These are phyloP conservation scores for Nemotelus pantherinus DNA, from an alignment of 2,888 invertebrate species.

Conservation along the genomic window DNA sequence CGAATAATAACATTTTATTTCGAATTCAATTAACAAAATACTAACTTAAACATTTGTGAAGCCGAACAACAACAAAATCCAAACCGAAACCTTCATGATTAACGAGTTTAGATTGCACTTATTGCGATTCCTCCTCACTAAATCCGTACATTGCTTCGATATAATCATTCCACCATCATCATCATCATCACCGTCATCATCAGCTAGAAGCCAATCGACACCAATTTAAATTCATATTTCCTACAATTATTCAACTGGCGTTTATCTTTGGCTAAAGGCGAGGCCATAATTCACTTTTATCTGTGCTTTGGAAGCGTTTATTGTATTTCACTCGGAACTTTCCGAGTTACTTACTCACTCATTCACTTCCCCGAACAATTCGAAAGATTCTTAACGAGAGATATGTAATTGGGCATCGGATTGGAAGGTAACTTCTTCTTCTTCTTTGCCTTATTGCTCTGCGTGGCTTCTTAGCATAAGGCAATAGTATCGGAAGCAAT, in stretches of 20 bases:
- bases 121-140: no score
- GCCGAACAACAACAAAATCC: no score
- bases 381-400: conserved; percentile 11
- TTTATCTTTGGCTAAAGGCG: conserved; percentile 3
- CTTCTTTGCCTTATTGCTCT: background rate
- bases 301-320: background rate
- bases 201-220: background rate
- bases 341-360: background rate
- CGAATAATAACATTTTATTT: no score
- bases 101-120: no score
- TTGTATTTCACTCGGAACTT: background rate
- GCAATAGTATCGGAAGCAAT: background rate
- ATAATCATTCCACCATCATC: no score
- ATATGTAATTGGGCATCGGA: background rate
- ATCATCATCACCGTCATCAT: background rate
- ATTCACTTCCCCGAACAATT: conserved; percentile 14
- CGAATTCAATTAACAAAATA: no score
- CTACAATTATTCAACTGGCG: conserved; percentile 12
- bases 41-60: no score
- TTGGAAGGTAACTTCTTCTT: conserved; percentile 6
- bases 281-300: conserved; percentile 13
- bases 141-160: no score
- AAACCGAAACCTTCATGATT: no score
- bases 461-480: background rate
- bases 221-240: conserved; percentile 36